These are phyloP conservation scores for Spinus olivaceus DNA, from an alignment of 2,797 vertebrate genomes.

Conservation along the genomic window DNA sequence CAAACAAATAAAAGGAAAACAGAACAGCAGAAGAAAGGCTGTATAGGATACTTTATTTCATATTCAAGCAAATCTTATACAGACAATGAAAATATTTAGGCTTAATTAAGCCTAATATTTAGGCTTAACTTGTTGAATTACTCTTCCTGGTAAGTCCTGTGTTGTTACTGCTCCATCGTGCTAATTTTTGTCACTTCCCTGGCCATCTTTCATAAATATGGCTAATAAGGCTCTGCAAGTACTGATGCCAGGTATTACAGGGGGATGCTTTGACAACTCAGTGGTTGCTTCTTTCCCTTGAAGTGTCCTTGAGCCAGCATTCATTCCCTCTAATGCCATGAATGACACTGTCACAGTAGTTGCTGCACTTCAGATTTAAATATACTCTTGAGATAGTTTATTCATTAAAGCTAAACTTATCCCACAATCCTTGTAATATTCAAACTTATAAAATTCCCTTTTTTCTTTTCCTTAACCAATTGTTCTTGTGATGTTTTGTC, in stretches of 20 bases:
- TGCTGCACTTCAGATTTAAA: not conserved
- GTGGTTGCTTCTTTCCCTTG: not conserved
- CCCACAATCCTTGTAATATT: not conserved
- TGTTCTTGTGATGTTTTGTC: not conserved
- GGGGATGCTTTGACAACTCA: not conserved
- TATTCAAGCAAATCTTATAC: not conserved
- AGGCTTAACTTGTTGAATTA: not conserved
- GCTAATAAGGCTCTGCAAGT: not conserved
- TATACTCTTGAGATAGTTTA: not conserved
- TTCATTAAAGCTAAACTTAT: not conserved
- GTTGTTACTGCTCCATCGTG: not conserved
- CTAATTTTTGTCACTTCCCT: not conserved
- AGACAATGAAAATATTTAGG: not conserved
- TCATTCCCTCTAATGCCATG: not conserved
- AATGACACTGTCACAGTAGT: not conserved
- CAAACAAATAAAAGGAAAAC: not conserved
- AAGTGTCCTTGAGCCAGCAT: not conserved
- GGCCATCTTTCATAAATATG: not conserved
- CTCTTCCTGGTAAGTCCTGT: not conserved
- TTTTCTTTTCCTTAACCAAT: not conserved
- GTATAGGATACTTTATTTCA: not conserved
- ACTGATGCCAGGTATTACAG: not conserved
- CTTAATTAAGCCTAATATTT: not conserved
- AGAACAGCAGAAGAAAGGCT: not conserved
- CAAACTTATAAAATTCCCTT: not conserved